Conservation (phyloP, 2,888 invertebrate genomes). For the Odontomyia ornata region DNA sequence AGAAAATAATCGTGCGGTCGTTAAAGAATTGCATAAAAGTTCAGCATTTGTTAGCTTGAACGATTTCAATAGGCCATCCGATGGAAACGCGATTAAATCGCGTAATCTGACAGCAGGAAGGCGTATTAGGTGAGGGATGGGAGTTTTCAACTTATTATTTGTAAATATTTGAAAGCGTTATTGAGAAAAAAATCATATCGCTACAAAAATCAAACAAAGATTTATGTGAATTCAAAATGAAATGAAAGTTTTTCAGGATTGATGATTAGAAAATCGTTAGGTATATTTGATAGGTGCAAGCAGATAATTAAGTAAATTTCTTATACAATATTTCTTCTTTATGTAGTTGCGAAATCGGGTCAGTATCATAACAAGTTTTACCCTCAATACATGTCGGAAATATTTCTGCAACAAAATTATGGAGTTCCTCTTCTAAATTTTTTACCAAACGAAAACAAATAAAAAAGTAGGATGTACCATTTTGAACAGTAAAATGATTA, state of each 20-base stretch:
- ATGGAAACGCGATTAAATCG: slow-evolving; percentile 60
- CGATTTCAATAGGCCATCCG: slow-evolving; percentile 63
- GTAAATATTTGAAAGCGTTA: not conserved
- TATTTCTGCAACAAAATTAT: no score
- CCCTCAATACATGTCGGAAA: no score
- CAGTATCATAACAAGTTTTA: no score
- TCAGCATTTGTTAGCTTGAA: slow-evolving; percentile 52
- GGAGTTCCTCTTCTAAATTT: no score
- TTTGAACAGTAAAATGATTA: no score
- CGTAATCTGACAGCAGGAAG: slow-evolving; percentile 62
- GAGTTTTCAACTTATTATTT: slow-evolving; percentile 16
- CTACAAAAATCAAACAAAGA: not conserved
- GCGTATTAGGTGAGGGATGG: slow-evolving; percentile 66
- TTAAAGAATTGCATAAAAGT: slow-evolving; percentile 62
- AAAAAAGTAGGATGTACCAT: no score
- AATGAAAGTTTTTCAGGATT: not conserved
- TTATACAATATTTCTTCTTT: no score
- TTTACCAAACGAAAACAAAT: no score
- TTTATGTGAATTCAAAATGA: slow-evolving; percentile 38
- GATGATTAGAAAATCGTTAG: no score
- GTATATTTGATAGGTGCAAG: no score
- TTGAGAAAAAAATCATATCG: not conserved
- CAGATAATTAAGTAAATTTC: no score
- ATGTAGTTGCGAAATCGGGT: no score
- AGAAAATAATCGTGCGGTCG: slow-evolving; percentile 50